Percentiles rank a stretch among this genome's conserved stretches.
Evolutionary conservation across 2,888 invertebrate genomes (phyloP).

Genomic region (Euzetes globulus): DNA sequence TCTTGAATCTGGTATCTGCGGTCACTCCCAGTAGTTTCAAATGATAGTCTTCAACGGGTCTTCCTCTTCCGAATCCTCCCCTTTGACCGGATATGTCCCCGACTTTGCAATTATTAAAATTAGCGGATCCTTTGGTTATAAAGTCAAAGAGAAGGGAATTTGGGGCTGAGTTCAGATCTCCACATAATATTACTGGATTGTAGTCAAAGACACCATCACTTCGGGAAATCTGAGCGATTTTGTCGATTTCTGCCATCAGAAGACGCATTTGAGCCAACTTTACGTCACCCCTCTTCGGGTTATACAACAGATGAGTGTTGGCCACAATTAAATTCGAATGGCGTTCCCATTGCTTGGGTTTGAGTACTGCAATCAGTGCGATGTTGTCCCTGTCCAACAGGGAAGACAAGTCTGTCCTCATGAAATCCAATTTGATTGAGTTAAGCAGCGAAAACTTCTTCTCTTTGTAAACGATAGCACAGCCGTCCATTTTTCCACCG

Average conservation of each 20-base stretch:
- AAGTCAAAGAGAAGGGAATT: conserved; percentile 63
- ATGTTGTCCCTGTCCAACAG: conserved; percentile 78
- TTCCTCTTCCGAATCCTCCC: conserved; percentile 42
- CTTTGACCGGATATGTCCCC: conserved; percentile 48
- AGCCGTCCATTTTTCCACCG: conserved; percentile 72
- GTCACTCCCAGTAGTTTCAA: conserved; percentile 50
- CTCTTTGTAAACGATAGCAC: conserved; percentile 73
- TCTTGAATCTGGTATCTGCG: conserved; percentile 47
- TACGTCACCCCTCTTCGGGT: conserved; percentile 78
- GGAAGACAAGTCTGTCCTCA: conserved; percentile 52
- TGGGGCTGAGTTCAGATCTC: conserved; percentile 84
- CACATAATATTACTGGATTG: conserved; percentile 74
- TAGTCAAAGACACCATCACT: conserved; percentile 49
- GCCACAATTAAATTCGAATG: conserved; percentile 54
- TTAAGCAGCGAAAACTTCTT: conserved; percentile 61
- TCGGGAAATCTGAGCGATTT: conserved; percentile 56
- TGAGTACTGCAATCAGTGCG: conserved; percentile 68
- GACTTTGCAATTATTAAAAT: conserved; percentile 45
- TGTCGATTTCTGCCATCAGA: conserved; percentile 73
- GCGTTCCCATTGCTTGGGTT: conserved; percentile 47
- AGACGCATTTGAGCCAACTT: conserved; percentile 78
- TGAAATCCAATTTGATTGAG: conserved; percentile 63
- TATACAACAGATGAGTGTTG: conserved; percentile 90
- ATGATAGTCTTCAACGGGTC: conserved; percentile 36
- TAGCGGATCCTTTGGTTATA: conserved; percentile 58